Evolutionary conservation across 2,113 vertebrate genomes (phyloP).

Genomic region (Bagarius yarrelli): DNA sequence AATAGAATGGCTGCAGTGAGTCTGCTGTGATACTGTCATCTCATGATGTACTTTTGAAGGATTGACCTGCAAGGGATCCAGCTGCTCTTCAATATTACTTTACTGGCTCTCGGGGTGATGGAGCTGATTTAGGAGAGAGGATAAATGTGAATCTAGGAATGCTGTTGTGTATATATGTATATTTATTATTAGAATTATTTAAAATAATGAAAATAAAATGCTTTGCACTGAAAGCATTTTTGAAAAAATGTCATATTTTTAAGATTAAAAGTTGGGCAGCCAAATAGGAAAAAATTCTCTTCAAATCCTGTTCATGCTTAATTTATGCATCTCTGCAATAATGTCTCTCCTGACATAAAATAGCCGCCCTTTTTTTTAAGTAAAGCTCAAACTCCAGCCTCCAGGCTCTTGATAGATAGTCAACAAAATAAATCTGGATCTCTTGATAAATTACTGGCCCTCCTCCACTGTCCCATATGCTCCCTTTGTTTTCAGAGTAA

Average conservation of each 20-base stretch:
- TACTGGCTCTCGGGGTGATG: not conserved
- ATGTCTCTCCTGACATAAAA: conserved; percentile 12
- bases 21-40: not conserved
- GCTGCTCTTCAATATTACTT: not conserved
- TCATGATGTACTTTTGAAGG: not conserved
- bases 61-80: not conserved
- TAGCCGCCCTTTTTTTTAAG: not conserved
- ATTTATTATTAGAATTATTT: too few relatives aligned
- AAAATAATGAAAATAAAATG: too few relatives aligned
- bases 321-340: not conserved
- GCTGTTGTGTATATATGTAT: too few relatives aligned
- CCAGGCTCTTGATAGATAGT: conserved; percentile 43
- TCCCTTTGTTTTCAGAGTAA: conserved; percentile 41
- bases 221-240: not conserved
- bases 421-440: conserved; percentile 46
- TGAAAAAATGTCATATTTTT: not conserved
- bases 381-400: conserved; percentile 16
- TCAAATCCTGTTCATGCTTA: not conserved
- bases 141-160: too few relatives aligned
- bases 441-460: conserved; percentile 39
- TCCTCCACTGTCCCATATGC: conserved; percentile 47
- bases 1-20: not conserved
- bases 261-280: not conserved
- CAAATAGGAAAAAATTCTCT: not conserved
- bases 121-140: too few relatives aligned